Evolutionary conservation across 1,140 invertebrate genomes (phyloP).

Genomic region (Dendroctonus valens): DNA sequence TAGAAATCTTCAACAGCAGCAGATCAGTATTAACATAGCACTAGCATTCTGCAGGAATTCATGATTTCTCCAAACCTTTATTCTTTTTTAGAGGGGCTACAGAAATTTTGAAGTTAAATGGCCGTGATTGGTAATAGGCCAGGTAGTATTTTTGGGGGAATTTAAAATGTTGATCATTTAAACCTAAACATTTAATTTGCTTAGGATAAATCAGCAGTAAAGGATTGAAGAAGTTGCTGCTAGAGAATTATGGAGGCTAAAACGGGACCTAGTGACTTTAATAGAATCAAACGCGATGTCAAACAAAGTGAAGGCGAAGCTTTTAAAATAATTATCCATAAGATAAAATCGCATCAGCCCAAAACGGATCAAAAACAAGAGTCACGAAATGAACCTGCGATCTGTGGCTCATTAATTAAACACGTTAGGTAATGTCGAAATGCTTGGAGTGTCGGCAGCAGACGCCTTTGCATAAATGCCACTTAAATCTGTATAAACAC

Average conservation of each 20-base stretch:
- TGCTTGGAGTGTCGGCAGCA: conserved; percentile 15
- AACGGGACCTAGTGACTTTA: conserved; percentile 10
- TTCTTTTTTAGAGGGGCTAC: no score
- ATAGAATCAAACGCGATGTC: conserved; percentile 25
- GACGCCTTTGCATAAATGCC: conserved; percentile 30
- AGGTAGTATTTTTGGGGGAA: no score
- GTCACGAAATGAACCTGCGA: conserved; percentile 21
- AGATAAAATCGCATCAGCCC: conserved; percentile 23
- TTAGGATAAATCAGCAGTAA: no score
- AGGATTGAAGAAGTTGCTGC: no score
- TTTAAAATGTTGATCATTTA: no score
- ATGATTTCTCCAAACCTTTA: no score
- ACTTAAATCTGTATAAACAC: conserved; percentile 31
- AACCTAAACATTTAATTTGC: no score
- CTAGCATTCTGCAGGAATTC: no score
- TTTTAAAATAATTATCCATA: conserved; percentile 28
- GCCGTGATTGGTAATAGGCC: no score
- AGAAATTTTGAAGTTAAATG: no score
- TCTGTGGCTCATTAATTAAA: conserved; percentile 29
- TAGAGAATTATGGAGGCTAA: not conserved
- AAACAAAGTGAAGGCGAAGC: conserved; percentile 17
- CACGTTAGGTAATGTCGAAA: conserved; percentile 24
- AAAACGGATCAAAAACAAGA: conserved; percentile 30
- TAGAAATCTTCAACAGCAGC: no score
- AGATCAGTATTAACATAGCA: no score